Evolutionary conservation across 2,888 invertebrate species (phyloP), one percentile per base, ranked within the genome.

Genomic region (Agrotis puta): DNA sequence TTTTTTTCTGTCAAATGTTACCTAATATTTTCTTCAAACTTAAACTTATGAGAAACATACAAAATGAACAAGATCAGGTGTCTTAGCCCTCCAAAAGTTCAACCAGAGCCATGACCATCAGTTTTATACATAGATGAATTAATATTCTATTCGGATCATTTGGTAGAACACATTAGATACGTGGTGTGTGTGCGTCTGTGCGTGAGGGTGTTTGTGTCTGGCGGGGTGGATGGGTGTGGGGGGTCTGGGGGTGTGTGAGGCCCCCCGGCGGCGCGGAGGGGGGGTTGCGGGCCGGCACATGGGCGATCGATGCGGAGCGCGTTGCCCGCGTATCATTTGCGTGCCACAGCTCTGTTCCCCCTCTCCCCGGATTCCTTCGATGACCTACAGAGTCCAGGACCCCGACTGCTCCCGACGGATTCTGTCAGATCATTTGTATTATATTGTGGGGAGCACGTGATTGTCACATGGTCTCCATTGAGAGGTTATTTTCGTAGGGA

Each of bases 231-330:
- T 77, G 81, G 74, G 74, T 71, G 74, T 70, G 80, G 56, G 56
- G 74, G 50, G 71, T 18, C 76, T 77, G 81, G 84, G 87, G 84
- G 87, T 73, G 85, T 87, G 85, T 87, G 73, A 76, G 88, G 85
- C 71, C 58, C 59, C 85, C 77, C 78, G 67, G 78, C 70, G 77
- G 85, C 59, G 81, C 73, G 84, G 81, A 76, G 82, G 86, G 87
- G 85, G 87, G 83, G 89, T 79, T 87, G 91, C 88, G 90, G 91
- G 88, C 88, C 88, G 88, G 89, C 88, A 82, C 85, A 88, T 88
- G 91, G 91, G 88, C 90, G 94, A 95, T 95, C 95, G 95, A 95
- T 95, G 93, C 93, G 92, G 91, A 89, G 90, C 93, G 92, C 93
- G 92, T 89, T 92, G 92, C 89, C 85, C 91, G 85, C 85, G 93